Conservation (phyloP, 1,140 invertebrate genomes). For the Babylonia areolata region DNA sequence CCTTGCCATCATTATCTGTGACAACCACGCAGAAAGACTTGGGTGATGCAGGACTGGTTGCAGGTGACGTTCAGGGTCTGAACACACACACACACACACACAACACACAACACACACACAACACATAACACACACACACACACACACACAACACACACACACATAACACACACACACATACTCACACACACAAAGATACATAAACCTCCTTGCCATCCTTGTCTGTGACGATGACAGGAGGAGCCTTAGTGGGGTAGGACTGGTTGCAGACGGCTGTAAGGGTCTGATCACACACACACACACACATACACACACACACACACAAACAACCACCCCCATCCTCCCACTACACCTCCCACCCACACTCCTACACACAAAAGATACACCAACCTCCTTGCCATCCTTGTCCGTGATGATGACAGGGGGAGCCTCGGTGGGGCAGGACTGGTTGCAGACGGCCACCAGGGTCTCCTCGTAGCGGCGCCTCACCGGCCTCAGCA, state of each 20-base stretch:
- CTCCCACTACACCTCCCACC: too few relatives aligned
- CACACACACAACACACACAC: conserved; percentile 4
- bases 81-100: too few relatives aligned
- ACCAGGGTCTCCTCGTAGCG: conserved; percentile 75
- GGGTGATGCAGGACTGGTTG: too few relatives aligned
- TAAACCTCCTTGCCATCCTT: conserved; percentile 61
- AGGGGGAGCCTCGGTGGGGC: conserved; percentile 60
- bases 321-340: too few relatives aligned
- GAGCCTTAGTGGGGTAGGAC: conserved; percentile 60
- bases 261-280: conserved; percentile 50
- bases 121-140: conserved; percentile 4
- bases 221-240: conserved; percentile 58
- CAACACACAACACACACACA: too few relatives aligned
- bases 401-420: conserved; percentile 57
- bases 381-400: conserved; percentile 61
- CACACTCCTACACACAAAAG: too few relatives aligned
- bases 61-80: too few relatives aligned
- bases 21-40: too few relatives aligned
- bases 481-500: conserved; percentile 72
- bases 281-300: conserved; percentile 41
- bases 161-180: neutral
- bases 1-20: too few relatives aligned
- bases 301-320: too few relatives aligned
- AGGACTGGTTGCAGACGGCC: conserved; percentile 49
- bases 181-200: conserved; percentile 2